Evolutionary conservation across 2,888 invertebrate species (phyloP), one percentile per base, ranked within the genome.

Genomic region (Creontiades dilutus): DNA sequence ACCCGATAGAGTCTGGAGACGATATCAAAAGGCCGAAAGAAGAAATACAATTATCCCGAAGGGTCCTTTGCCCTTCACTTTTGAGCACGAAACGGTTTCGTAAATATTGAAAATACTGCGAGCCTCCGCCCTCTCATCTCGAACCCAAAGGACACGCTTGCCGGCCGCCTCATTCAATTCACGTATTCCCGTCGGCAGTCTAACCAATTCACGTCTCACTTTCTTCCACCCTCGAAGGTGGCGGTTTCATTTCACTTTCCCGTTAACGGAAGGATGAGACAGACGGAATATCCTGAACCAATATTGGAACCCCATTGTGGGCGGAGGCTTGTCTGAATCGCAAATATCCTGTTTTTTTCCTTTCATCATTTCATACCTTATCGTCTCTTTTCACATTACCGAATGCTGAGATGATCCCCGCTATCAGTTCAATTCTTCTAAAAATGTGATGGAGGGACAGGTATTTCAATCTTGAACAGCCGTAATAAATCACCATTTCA

Each of bases 161-260:
- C 23, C 76, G 37, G 28, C 13, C 16, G 47, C 37, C 78, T 78
- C 37, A 78, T 78, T 78, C 78, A 78, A 78, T 78, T 78, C 78
- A 78, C 78, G 78, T 78, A 37, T 78, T 78, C 19, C 78, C 46
- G 46, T 0, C 37, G 78, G 47, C n/a, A 19, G 68, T 37, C 78
- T 78, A 37, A 78, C 78, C 78, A 78, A 78, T 78, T 78, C 78
- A 78, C 78, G 78, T 78, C 47, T 78, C 78, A 37, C 28, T 46
- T 46, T 78, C 37, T 47, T 78, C 47, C 9, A 46, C 78, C 37
- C 78, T 37, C 78, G 23, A 68, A 68, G 68, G n/a, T 68, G 68
- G 5, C 68, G 68, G 27, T 27, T 68, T 68, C 68, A 68, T 23
- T 23, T 27, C 68, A 68, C 19, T 68, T 68, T 23, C 5, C n/a